Conservation (phyloP, 2,113 vertebrate species). For the Stigmatopora nigra region DNA sequence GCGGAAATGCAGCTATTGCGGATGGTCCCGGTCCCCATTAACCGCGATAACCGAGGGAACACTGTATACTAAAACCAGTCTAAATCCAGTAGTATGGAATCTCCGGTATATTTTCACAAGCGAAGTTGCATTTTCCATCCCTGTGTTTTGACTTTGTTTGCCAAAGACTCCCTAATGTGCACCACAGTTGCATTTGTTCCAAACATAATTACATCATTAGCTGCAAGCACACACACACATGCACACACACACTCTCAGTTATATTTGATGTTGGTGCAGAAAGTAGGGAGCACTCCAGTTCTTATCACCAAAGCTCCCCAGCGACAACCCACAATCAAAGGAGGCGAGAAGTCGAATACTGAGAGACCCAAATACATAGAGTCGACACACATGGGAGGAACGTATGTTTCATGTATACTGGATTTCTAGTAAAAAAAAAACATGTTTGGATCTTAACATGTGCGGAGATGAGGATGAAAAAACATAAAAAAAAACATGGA, state of each 20-base stretch:
- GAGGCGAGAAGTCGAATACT: conserved; percentile 27
- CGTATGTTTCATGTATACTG: conserved; percentile 4
- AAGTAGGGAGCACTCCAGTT: conserved; percentile 23
- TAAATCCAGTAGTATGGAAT: not conserved
- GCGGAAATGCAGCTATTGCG: too few relatives aligned
- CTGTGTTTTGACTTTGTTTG: conserved; percentile 44
- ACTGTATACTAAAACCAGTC: too few relatives aligned
- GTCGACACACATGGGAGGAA: conserved; percentile 10
- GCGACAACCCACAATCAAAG: conserved; percentile 30
- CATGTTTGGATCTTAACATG: conserved; percentile 12
- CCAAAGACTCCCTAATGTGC: conserved; percentile 33
- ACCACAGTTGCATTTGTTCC: conserved; percentile 59
- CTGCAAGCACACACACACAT: conserved; percentile 31
- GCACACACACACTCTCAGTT: conserved; percentile 7
- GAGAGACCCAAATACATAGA: conserved; percentile 50
- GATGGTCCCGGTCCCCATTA: too few relatives aligned
- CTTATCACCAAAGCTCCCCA: conserved; percentile 38
- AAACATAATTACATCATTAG: conserved; percentile 71
- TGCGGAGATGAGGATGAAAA: conserved; percentile 17
- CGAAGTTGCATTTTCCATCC: conserved; percentile 12
- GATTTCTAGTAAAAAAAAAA: conserved; percentile 17
- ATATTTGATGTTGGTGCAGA: conserved; percentile 33
- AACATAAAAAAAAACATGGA: not conserved
- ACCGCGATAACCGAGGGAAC: too few relatives aligned
- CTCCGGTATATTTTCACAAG: too few relatives aligned